Evolutionary conservation across 2,888 invertebrate genomes (phyloP).

Genomic region (Tiliacea aurago): DNA sequence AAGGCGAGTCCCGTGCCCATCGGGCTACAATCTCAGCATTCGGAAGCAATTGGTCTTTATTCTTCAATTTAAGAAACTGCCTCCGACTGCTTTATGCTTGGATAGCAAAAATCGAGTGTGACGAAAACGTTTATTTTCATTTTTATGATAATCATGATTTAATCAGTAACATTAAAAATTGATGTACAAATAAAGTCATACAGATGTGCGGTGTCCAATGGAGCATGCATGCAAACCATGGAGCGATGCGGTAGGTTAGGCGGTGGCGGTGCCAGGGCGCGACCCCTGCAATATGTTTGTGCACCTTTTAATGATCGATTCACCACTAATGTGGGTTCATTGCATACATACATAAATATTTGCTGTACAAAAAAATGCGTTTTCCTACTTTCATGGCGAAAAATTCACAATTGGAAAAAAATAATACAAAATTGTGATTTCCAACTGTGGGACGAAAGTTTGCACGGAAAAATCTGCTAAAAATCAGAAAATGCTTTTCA

Average conservation of each 20-base stretch:
- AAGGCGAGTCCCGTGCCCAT: too few species aligned
- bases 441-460: not conserved
- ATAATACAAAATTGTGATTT: not conserved
- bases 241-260: conserved; percentile 59
- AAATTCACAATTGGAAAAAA: not conserved
- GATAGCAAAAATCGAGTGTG: not conserved
- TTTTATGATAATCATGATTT: not conserved
- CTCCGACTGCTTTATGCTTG: too few species aligned
- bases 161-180: conserved; percentile 23
- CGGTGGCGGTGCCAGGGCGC: conserved; percentile 70
- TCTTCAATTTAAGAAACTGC: too few species aligned
- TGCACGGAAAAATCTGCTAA: not conserved
- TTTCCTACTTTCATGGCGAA: rapidly evolving
- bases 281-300: conserved; percentile 73
- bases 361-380: not conserved
- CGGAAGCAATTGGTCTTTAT: too few species aligned
- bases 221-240: conserved; percentile 51
- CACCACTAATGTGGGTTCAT: conserved; percentile 45
- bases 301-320: conserved; percentile 85
- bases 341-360: conserved; percentile 24
- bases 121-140: not conserved
- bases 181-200: conserved; percentile 46
- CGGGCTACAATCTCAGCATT: too few species aligned
- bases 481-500: not conserved
- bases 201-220: conserved; percentile 55